Evolutionary conservation across 2,888 invertebrate species (phyloP).

Genomic region (Papilio demoleus): DNA sequence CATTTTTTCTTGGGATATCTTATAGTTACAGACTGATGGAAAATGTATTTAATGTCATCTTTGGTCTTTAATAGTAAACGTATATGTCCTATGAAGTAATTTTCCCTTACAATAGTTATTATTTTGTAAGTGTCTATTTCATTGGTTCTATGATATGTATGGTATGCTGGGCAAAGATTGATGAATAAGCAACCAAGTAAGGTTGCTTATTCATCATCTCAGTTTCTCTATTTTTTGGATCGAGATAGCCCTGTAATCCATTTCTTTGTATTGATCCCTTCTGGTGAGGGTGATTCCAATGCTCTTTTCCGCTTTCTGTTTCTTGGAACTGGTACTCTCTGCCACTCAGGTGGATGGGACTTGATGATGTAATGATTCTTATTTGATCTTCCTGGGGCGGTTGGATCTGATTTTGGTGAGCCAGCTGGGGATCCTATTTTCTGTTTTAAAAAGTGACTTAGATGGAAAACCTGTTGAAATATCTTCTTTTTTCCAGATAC

Average conservation of each 20-base stretch:
- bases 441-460: no score
- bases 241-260: not conserved
- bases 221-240: not conserved
- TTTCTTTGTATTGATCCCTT: not conserved
- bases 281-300: not conserved
- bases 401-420: no score
- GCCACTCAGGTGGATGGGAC: no score
- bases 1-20: slow-evolving; percentile 42
- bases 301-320: not conserved
- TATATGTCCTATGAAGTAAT: slow-evolving; percentile 47
- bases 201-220: not conserved
- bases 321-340: not conserved
- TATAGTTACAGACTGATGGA: slow-evolving; percentile 38
- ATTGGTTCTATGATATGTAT: not conserved
- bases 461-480: no score
- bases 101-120: not conserved
- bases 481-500: no score
- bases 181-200: no score
- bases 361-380: no score
- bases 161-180: no score
- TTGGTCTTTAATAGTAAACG: slow-evolving; percentile 46
- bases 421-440: no score
- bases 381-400: no score
- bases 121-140: not conserved
- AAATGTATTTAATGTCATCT: slow-evolving; percentile 40